A percentile compares a stretch with the other conserved stretches of the same genome.
These are phyloP conservation scores for Polyodon spathula DNA, from an alignment of 2,113 vertebrate genomes.

Conservation along the genomic window DNA sequence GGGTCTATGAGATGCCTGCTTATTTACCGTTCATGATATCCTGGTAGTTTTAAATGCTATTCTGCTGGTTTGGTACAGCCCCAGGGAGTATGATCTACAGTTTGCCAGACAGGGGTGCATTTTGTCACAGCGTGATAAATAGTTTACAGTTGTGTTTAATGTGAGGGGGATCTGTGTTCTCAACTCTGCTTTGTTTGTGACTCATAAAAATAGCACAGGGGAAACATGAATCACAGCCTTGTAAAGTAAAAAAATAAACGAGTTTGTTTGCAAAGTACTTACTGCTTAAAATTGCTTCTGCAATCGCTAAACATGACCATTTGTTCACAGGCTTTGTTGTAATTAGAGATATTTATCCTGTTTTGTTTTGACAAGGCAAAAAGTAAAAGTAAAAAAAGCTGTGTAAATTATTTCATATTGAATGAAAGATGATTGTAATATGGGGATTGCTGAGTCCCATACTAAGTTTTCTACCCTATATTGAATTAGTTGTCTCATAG, in stretches of 20 bases:
- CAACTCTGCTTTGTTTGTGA: slow-evolving; percentile 40
- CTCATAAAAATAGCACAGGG: slow-evolving; percentile 30
- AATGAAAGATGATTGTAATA: no score
- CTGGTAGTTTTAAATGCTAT: not conserved
- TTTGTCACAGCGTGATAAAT: not conserved
- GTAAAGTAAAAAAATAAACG: slow-evolving; percentile 44
- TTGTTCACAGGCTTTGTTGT: slow-evolving; percentile 21
- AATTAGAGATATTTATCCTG: slow-evolving; percentile 17
- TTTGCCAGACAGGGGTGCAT: not conserved
- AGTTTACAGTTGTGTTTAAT: no score
- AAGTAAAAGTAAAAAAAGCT: no score
- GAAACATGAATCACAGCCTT: slow-evolving; percentile 43
- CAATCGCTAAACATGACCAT: not conserved
- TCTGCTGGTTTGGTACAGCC: not conserved
- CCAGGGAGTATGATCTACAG: not conserved
- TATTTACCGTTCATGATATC: not conserved
- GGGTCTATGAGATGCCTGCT: not conserved
- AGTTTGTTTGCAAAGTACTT: slow-evolving; percentile 39
- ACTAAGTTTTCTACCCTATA: no score
- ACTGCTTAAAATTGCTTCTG: slow-evolving; percentile 19
- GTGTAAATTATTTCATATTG: no score
- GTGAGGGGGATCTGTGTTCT: slow-evolving; percentile 31
- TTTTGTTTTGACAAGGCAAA: slow-evolving; percentile 7
- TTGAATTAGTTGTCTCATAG: no score
- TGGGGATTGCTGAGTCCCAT: no score